Evolutionary conservation across 2,113 vertebrate species (phyloP).

Genomic region (Coreoperca whiteheadi): DNA sequence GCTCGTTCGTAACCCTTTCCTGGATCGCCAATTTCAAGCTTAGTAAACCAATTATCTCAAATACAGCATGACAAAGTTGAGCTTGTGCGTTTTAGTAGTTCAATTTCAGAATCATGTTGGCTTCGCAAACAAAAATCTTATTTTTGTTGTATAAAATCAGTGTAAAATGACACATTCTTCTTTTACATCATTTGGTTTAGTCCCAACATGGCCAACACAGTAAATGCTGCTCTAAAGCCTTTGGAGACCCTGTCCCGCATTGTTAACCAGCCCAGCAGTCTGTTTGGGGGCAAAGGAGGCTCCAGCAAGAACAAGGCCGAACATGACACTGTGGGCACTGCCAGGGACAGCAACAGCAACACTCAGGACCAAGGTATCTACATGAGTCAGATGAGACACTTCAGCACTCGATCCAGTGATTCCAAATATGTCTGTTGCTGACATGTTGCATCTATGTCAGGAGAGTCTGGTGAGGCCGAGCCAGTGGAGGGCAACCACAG

Average conservation of each 20-base stretch:
- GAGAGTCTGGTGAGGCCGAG: slow-evolving; percentile 90
- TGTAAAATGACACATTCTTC: not conserved
- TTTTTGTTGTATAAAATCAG: not conserved
- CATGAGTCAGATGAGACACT: not conserved
- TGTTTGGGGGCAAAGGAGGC: slow-evolving; percentile 92
- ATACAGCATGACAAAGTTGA: not conserved
- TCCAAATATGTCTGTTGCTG: not conserved
- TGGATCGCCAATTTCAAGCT: too few species aligned
- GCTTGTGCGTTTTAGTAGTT: not conserved
- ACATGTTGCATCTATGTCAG: slow-evolving; percentile 66
- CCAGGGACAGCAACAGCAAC: slow-evolving; percentile 90
- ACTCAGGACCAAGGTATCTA: slow-evolving; percentile 89
- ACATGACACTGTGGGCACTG: slow-evolving; percentile 88
- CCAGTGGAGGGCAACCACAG: slow-evolving; percentile 91
- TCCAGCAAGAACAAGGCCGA: slow-evolving; percentile 93
- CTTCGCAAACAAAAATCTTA: not conserved
- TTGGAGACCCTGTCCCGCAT: slow-evolving; percentile 94
- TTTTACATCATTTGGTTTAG: slow-evolving; percentile 72
- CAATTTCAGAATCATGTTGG: not conserved
- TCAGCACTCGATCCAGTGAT: not conserved
- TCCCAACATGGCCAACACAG: slow-evolving; percentile 97
- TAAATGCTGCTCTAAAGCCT: slow-evolving; percentile 94
- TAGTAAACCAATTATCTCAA: not conserved
- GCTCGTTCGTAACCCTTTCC: not conserved
- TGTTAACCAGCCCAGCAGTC: slow-evolving; percentile 94